phyloP scores from a whole-genome alignment of 2,797 vertebrate genomes.

The Mus spretus region DNA sequence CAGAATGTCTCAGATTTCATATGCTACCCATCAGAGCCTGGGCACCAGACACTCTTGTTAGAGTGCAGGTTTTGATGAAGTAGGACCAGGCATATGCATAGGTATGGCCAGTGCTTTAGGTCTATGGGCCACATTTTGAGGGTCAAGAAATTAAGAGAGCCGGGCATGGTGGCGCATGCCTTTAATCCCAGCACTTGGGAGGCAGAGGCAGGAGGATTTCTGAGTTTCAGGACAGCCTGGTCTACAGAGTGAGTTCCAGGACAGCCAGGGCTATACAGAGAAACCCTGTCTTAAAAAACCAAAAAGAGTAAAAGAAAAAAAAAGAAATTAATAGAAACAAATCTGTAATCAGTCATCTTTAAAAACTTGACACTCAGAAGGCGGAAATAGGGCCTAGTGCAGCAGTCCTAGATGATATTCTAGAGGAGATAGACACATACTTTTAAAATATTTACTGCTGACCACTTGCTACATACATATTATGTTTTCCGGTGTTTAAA shows the following conservation, averaged over 20 bases:
- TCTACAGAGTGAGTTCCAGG: no score
- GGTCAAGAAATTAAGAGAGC: neutral
- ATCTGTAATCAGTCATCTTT: slow-evolving; percentile 31
- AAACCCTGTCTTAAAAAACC: no score
- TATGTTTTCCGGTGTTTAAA: slow-evolving; percentile 50
- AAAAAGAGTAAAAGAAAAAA: no score
- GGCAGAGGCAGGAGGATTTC: no score
- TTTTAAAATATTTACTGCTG: neutral
- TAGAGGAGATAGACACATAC: neutral
- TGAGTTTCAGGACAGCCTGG: no score
- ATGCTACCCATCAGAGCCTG: neutral
- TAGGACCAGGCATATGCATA: neutral
- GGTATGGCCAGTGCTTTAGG: neutral
- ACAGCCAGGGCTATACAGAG: no score
- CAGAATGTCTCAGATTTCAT: neutral
- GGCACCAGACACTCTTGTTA: neutral
- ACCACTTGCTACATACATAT: slow-evolving; percentile 38
- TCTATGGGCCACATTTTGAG: slow-evolving; percentile 11
- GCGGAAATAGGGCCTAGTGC: slow-evolving; percentile 1
- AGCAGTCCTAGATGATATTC: neutral
- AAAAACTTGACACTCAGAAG: slow-evolving; percentile 30
- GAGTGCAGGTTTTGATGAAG: neutral
- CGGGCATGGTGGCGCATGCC: no score
- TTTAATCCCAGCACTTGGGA: no score
- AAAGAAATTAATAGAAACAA: slow-evolving; percentile 17